Evolutionary conservation across 2,797 vertebrate species (phyloP).

Genomic region (Ctenochaetus hawaiiensis): DNA sequence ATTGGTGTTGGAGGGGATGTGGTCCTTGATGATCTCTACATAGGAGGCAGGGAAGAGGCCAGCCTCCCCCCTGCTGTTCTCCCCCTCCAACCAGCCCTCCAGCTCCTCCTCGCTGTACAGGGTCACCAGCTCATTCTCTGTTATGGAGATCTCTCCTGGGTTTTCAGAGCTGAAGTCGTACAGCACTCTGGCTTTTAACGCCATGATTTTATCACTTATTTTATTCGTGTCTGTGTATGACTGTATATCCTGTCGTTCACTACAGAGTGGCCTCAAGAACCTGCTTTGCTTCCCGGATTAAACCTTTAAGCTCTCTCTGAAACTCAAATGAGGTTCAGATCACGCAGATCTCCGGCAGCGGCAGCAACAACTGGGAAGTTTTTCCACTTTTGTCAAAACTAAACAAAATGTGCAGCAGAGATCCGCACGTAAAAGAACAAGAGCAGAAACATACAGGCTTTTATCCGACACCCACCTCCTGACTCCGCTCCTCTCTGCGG

Average conservation of each 20-base stretch:
- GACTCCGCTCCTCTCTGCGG: slow-evolving; percentile 46
- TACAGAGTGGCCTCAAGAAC: slow-evolving; percentile 9
- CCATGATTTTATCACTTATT: slow-evolving; percentile 81
- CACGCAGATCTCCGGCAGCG: neutral
- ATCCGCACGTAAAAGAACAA: slow-evolving; percentile 39
- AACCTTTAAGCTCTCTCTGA: neutral
- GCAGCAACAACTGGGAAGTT: neutral
- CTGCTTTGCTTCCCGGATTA: slow-evolving; percentile 10
- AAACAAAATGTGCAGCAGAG: slow-evolving; percentile 16
- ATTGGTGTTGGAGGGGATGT: slow-evolving; percentile 66
- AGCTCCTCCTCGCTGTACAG: slow-evolving; percentile 93
- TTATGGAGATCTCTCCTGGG: slow-evolving; percentile 93
- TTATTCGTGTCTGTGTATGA: neutral
- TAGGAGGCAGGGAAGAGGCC: slow-evolving; percentile 97
- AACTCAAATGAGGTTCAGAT: neutral
- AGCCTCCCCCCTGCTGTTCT: slow-evolving; percentile 92
- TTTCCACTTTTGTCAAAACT: neutral
- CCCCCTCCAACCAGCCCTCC: slow-evolving; percentile 95
- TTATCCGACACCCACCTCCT: slow-evolving; percentile 70
- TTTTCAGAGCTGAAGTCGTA: slow-evolving; percentile 96
- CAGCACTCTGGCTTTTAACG: slow-evolving; percentile 91
- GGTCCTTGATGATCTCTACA: slow-evolving; percentile 88
- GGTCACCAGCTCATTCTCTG: slow-evolving; percentile 92
- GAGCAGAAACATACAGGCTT: slow-evolving; percentile 26
- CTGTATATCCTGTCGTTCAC: neutral